phyloP scores from a whole-genome alignment of 92 coral and sea anemone genomes.

The Phenganax stokvisi region DNA sequence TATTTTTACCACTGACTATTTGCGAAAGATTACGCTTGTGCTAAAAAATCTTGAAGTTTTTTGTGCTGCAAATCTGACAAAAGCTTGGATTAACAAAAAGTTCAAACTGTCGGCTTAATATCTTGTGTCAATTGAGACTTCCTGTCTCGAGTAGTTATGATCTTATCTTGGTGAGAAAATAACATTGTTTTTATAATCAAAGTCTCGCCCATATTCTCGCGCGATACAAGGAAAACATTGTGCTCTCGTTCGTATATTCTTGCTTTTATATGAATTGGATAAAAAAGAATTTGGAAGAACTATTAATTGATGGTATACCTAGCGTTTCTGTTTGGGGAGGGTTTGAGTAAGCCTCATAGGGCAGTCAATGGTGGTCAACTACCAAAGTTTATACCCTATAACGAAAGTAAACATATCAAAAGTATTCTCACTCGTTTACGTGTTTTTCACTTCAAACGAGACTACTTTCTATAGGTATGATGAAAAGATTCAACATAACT shows the following conservation, averaged over 20 bases:
- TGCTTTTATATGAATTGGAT: not conserved
- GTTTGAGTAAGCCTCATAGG: not conserved
- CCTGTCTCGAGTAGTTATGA: constrained; percentile 16
- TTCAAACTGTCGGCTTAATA: not conserved
- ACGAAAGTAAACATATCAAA: too few species aligned
- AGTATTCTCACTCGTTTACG: too few species aligned
- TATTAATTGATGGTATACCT: not conserved
- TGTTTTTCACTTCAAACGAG: too few species aligned
- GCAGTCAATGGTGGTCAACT: not conserved
- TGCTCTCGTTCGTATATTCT: not conserved
- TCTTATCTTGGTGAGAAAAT: constrained; percentile 38
- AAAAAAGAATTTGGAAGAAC: not conserved
- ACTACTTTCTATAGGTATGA: too few species aligned
- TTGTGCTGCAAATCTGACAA: too few species aligned
- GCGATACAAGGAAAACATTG: not conserved
- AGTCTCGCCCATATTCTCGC: not conserved
- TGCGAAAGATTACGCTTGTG: not conserved
- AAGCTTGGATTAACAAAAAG: constrained; percentile 1
- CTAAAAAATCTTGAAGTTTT: too few species aligned
- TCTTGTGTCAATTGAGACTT: constrained; percentile 12
- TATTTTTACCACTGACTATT: too few species aligned
- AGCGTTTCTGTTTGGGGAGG: not conserved
- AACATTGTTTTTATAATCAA: not conserved
- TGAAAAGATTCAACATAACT: too few species aligned
- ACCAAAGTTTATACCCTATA: not conserved